A percentile compares a stretch with the other conserved stretches of the same genome.
phyloP scores from a whole-genome alignment of 2,888 invertebrate genomes.

The Athrips mouffetella region DNA sequence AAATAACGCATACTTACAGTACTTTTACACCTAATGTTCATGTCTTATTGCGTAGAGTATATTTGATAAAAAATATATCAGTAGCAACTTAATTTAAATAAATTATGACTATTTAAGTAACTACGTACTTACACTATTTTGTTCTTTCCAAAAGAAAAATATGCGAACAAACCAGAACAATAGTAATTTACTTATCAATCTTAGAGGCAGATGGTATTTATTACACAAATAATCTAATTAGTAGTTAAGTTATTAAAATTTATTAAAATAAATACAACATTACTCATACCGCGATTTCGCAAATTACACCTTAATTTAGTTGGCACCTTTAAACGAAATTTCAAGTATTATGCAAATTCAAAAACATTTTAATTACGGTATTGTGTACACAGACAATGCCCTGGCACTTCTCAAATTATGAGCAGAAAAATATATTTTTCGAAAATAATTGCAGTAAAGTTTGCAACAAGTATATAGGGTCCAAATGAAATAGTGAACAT shows the following conservation, averaged over 20 bases:
- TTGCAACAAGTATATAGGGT: constrained; percentile 17
- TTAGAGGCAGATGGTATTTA: constrained; percentile 8
- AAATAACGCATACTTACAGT: too few relatives aligned
- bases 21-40: too few relatives aligned
- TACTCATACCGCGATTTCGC: constrained; percentile 5
- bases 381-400: constrained; percentile 20
- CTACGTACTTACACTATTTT: background rate
- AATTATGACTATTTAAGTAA: too few relatives aligned
- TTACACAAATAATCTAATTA: constrained; percentile 11
- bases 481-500: too few relatives aligned
- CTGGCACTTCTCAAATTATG: constrained; percentile 19
- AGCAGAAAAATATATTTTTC: too few relatives aligned
- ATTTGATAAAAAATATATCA: too few relatives aligned
- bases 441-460: constrained; percentile 21
- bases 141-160: constrained; percentile 2
- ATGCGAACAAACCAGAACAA: background rate
- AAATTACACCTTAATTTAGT: constrained; percentile 13
- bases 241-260: constrained; percentile 5
- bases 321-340: constrained; percentile 12
- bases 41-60: too few relatives aligned
- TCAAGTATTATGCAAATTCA: constrained; percentile 16
- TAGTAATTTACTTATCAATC: background rate
- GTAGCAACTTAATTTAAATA: too few relatives aligned
- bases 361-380: constrained; percentile 19
- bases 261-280: background rate